Evolutionary conservation across 1,140 invertebrate species (phyloP).

Genomic region (Drosophila repleta): DNA sequence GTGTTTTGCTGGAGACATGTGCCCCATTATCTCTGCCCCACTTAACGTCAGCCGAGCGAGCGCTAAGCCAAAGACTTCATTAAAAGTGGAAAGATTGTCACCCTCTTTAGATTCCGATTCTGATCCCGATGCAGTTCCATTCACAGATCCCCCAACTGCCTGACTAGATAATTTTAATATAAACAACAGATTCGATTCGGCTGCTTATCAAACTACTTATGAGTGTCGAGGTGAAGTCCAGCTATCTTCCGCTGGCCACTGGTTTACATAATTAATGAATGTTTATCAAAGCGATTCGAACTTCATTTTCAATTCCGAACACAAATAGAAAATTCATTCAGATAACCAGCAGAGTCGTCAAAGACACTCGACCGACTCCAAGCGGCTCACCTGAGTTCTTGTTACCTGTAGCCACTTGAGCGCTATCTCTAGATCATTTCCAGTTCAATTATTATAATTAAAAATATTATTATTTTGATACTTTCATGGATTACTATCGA

Average conservation of each 20-base stretch:
- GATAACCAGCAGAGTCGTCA: slow-evolving; percentile 21
- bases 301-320: slow-evolving; percentile 38
- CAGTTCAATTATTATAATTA: slow-evolving; percentile 13
- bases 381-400: slow-evolving; percentile 43
- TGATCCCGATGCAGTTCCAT: neutral
- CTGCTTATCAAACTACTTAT: slow-evolving; percentile 6
- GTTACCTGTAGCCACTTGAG: slow-evolving; percentile 39
- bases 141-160: neutral
- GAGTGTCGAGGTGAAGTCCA: slow-evolving; percentile 6
- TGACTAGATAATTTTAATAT: slow-evolving; percentile 11
- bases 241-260: slow-evolving; percentile 26
- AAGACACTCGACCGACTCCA: slow-evolving; percentile 25
- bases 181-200: slow-evolving; percentile 20
- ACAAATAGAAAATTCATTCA: slow-evolving; percentile 34
- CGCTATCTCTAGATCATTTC: slow-evolving; percentile 3
- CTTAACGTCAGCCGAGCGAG: neutral
- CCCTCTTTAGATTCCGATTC: slow-evolving; percentile 6
- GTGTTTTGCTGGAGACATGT: neutral
- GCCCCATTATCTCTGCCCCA: slow-evolving; percentile 21
- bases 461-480: slow-evolving; percentile 7
- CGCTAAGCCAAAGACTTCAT: slow-evolving; percentile 4
- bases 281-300: slow-evolving; percentile 64
- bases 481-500: neutral
- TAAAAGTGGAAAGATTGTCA: slow-evolving; percentile 47
- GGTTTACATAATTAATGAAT: slow-evolving; percentile 79